These are phyloP conservation scores for Anguilla rostrata DNA, from an alignment of 2,113 vertebrate species.

Conservation along the genomic window DNA sequence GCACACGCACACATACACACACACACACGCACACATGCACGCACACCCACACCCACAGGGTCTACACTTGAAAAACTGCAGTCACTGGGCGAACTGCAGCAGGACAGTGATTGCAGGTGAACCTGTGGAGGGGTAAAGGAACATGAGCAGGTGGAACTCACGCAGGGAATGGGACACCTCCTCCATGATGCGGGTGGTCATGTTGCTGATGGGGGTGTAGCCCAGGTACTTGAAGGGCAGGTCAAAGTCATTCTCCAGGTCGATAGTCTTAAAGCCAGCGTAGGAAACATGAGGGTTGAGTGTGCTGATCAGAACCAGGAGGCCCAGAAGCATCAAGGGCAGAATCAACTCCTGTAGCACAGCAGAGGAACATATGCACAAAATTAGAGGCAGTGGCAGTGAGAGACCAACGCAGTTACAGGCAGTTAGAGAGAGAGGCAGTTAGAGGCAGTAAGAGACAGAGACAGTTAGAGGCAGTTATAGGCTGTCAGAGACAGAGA, in stretches of 20 bases:
- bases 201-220: conserved; percentile 69
- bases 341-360: conserved; percentile 71
- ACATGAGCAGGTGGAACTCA: conserved; percentile 44
- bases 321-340: conserved; percentile 58
- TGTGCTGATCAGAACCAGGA: conserved; percentile 71
- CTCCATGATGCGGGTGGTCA: conserved; percentile 76
- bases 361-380: not conserved
- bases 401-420: not conserved
- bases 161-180: conserved; percentile 69
- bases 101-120: not conserved
- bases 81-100: too few species aligned
- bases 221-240: conserved; percentile 57
- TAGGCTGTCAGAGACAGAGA: too few species aligned
- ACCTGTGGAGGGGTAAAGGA: not conserved
- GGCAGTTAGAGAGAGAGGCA: too few species aligned
- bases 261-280: conserved; percentile 58
- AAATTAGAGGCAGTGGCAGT: too few species aligned
- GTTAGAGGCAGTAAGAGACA: too few species aligned
- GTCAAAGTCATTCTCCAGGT: conserved; percentile 54
- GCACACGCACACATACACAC: not conserved
- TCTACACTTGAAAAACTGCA: too few species aligned
- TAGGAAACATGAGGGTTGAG: conserved; percentile 70
- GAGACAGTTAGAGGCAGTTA: too few species aligned
- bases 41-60: too few species aligned
- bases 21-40: too few species aligned